phyloP scores from a whole-genome alignment of 2,113 vertebrate species.

The Gasterosteus nipponicus region DNA sequence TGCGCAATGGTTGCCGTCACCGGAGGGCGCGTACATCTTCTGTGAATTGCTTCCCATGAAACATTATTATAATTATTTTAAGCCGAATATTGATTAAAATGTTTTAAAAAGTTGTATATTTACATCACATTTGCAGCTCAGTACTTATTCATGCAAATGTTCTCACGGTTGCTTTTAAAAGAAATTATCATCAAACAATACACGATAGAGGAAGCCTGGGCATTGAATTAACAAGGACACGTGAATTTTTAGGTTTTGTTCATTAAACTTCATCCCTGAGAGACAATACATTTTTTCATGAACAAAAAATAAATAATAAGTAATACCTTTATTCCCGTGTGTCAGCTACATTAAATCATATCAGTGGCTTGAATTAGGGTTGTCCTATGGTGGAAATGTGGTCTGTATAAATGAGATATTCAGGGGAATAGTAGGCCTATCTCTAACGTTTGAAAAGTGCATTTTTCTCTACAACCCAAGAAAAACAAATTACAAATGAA shows the following conservation, averaged over 20 bases:
- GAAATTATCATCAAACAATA: neutral
- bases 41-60: neutral
- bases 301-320: neutral
- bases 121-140: no score
- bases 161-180: neutral
- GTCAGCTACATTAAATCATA: neutral
- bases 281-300: neutral
- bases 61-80: no score
- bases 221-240: neutral
- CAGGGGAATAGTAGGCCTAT: neutral
- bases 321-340: neutral
- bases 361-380: neutral
- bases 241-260: neutral
- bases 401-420: neutral
- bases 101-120: neutral
- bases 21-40: slow-evolving; percentile 26
- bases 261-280: no score
- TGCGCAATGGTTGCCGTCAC: slow-evolving; percentile 4
- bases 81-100: neutral
- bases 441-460: neutral
- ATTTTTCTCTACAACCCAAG: neutral
- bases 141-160: neutral
- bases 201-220: neutral
- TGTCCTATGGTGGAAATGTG: neutral
- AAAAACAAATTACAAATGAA: neutral